Evolutionary conservation across 2,113 vertebrate genomes (phyloP).

Genomic region (Egretta garzetta): DNA sequence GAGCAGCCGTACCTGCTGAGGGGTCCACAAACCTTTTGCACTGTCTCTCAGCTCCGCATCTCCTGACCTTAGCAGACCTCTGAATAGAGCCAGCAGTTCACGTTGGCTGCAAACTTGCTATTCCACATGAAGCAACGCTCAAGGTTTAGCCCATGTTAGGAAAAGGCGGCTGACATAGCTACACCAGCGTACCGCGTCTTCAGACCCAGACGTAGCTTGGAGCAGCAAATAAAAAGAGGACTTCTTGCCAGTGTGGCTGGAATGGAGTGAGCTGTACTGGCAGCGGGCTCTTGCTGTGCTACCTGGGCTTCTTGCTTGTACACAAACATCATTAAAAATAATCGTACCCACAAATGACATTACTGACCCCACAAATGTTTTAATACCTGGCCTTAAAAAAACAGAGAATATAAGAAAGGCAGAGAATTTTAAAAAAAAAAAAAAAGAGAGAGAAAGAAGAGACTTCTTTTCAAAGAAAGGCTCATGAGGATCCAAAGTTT

Average conservation of each 20-base stretch:
- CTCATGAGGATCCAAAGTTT: not conserved
- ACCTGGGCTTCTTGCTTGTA: not conserved
- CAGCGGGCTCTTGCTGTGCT: not conserved
- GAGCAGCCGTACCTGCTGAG: not conserved
- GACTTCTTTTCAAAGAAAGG: not conserved
- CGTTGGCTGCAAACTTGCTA: not conserved
- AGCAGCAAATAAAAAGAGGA: not conserved
- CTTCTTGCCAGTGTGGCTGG: not conserved
- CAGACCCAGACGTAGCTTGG: not conserved
- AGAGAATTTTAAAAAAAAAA: not conserved
- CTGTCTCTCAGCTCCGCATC: not conserved
- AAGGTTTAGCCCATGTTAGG: not conserved
- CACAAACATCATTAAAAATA: not conserved
- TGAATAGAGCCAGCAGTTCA: not conserved
- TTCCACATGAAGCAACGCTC: not conserved
- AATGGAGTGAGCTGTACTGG: not conserved
- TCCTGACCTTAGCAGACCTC: not conserved
- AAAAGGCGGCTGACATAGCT: not conserved
- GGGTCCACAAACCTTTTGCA: not conserved
- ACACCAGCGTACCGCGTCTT: not conserved
- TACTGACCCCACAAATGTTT: not conserved
- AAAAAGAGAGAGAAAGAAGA: not conserved
- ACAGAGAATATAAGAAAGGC: not conserved
- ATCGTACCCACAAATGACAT: not conserved
- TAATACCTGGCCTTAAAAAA: not conserved